Percentiles rank a stretch among this genome's conserved stretches.
Conservation (phyloP, 2,113 vertebrate species). For the Machaerirhynchus nigripectus region DNA sequence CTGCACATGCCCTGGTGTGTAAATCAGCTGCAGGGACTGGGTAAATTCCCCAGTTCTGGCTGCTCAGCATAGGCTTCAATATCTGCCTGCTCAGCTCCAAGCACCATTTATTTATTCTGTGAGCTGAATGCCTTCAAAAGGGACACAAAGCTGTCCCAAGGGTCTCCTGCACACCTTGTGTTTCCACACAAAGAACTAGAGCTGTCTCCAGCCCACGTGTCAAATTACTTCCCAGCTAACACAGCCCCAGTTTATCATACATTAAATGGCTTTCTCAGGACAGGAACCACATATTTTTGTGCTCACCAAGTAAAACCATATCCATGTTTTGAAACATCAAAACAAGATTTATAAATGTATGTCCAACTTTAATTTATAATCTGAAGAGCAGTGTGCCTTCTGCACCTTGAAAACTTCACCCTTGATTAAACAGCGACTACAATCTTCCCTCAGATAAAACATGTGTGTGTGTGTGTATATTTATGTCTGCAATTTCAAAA, state of each 20-base stretch:
- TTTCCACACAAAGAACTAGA: not conserved
- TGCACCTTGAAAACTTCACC: slow-evolving; percentile 8
- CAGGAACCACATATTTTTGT: not conserved
- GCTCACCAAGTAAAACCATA: not conserved
- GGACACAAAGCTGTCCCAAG: not conserved
- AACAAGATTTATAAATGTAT: not conserved
- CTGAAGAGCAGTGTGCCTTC: not conserved
- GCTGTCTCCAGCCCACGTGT: not conserved
- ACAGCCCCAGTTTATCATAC: not conserved
- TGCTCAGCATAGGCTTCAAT: not conserved
- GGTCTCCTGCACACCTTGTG: not conserved
- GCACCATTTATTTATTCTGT: not conserved
- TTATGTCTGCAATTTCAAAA: slow-evolving; percentile 38
- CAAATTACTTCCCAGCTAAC: not conserved
- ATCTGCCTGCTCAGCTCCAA: not conserved
- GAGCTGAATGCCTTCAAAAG: not conserved
- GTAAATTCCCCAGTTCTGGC: not conserved
- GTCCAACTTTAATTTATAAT: not conserved
- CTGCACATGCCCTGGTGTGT: not conserved
- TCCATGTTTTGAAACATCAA: not conserved
- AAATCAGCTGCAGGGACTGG: not conserved
- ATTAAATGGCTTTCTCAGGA: not conserved
- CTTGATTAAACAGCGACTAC: not conserved
- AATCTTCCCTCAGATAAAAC: slow-evolving; percentile 32
- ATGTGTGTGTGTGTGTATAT: not conserved